phyloP scores from a whole-genome alignment of 2,797 vertebrate species.

The Furcifer pardalis region DNA sequence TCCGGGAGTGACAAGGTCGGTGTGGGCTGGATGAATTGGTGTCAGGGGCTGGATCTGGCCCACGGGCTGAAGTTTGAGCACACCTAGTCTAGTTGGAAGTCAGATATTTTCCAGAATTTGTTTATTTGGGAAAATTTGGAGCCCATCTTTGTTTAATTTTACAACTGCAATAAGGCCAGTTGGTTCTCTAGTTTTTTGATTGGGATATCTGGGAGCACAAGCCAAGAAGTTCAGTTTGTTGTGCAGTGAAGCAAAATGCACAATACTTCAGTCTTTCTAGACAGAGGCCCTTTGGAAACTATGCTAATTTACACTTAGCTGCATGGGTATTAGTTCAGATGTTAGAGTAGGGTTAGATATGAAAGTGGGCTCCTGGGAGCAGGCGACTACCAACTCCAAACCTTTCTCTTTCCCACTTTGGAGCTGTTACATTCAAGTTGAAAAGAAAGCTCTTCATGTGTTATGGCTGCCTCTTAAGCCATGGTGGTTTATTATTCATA shows the following conservation, averaged over 20 bases:
- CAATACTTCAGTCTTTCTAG: constrained; percentile 14
- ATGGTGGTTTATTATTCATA: too few relatives aligned
- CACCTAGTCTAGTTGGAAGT: too few relatives aligned
- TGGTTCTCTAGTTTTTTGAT: constrained; percentile 10
- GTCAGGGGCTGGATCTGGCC: too few relatives aligned
- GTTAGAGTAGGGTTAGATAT: constrained; percentile 15
- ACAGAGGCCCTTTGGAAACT: constrained; percentile 22
- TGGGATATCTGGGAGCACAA: constrained; percentile 7
- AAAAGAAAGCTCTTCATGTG: too few relatives aligned
- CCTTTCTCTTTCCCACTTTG: too few relatives aligned
- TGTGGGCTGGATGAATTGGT: too few relatives aligned
- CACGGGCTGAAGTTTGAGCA: too few relatives aligned
- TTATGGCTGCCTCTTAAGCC: too few relatives aligned
- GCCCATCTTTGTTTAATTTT: background rate
- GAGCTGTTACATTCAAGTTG: too few relatives aligned
- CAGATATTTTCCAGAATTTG: background rate
- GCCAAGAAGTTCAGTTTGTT: background rate
- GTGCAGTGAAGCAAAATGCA: background rate
- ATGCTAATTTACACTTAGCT: background rate
- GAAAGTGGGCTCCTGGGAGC: background rate
- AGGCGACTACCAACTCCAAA: too few relatives aligned
- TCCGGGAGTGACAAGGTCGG: too few relatives aligned
- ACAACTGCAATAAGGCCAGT: background rate
- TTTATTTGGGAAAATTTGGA: background rate
- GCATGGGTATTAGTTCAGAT: background rate